Evolutionary conservation across 2,888 invertebrate species (phyloP).

Genomic region (Diaprepes abbreviatus): DNA sequence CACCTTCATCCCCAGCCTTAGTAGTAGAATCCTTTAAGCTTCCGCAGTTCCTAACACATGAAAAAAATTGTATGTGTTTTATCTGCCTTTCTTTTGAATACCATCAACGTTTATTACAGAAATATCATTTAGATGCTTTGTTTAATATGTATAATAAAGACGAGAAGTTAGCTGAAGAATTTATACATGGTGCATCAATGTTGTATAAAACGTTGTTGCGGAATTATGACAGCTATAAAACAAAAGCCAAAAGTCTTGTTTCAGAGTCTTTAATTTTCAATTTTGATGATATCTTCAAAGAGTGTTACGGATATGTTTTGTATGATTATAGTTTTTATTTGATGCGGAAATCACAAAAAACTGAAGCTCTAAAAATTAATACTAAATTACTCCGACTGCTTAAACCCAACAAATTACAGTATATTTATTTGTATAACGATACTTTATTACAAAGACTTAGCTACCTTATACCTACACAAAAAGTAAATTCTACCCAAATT

Average conservation of each 20-base stretch:
- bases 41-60: slow-evolving; percentile 55
- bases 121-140: slow-evolving; percentile 54
- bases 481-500: not conserved
- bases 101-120: slow-evolving; percentile 54
- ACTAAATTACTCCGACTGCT: slow-evolving; percentile 50
- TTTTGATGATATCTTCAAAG: slow-evolving; percentile 48
- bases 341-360: slow-evolving; percentile 38
- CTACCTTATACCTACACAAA: slow-evolving; percentile 38
- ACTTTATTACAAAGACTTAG: slow-evolving; percentile 52
- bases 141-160: slow-evolving; percentile 52
- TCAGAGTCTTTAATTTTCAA: slow-evolving; percentile 43
- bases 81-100: slow-evolving; percentile 58
- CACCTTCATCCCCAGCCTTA: slow-evolving; percentile 55
- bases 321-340: slow-evolving; percentile 55
- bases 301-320: slow-evolving; percentile 51
- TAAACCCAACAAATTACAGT: slow-evolving; percentile 47
- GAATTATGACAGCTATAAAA: slow-evolving; percentile 42
- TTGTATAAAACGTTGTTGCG: slow-evolving; percentile 49
- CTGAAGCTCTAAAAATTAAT: slow-evolving; percentile 52
- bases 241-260: slow-evolving; percentile 36
- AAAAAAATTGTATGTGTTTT: slow-evolving; percentile 55
- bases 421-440: slow-evolving; percentile 55
- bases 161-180: slow-evolving; percentile 46
- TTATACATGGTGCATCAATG: slow-evolving; percentile 51
- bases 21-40: slow-evolving; percentile 50